Evolutionary conservation across 2,888 invertebrate species (phyloP), one percentile per base, ranked within the genome.

Genomic region (Dendrolimus pini): DNA sequence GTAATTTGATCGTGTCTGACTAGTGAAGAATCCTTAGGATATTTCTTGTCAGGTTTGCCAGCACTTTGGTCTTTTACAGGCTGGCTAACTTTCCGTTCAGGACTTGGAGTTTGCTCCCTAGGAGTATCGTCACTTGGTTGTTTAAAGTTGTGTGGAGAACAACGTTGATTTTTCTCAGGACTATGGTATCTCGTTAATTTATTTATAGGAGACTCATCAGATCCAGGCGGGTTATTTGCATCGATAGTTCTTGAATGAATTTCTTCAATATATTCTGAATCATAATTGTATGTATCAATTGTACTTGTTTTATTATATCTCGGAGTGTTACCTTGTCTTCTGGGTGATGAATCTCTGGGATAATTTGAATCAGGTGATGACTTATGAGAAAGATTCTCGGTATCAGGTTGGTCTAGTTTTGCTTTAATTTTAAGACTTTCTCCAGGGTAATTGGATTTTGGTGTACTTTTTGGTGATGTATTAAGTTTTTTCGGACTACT

Each of bases 161-260:
- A 41, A 7, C 41, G 52, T n/a, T 54, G 54, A 14, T 55, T 56
- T 41, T 52, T 7, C 18, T 41, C 52, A 41, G 59, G 55, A 14
- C 42, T 54, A 14, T 54, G 10, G 41, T 41, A 30, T 2, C 41
- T 57, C 41, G 56, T 18, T 41, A 18, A 12, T 13, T 52, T 56
- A 42, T 41, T 56, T 55, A 57, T 60, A 30, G 60, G 60, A 41
- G 58, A 56, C 9, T 66, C 61, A 7, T 61, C 55, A 7, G 61
- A 41, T 56, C 54, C 57, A 41, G 56, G 13, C 13, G 47, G 18
- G 3, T 41, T 42, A 41, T 54, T 12, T 42, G 12, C 2, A 6
- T 57, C 7, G 42, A 60, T 41, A 12, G 30, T 30, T 30, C 6
- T 30, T 3, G 30, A 30, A 30, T 30, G 30, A 6, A 30, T 52